Conservation (phyloP, 2,888 invertebrate genomes). For the Itoplectis maculator region DNA sequence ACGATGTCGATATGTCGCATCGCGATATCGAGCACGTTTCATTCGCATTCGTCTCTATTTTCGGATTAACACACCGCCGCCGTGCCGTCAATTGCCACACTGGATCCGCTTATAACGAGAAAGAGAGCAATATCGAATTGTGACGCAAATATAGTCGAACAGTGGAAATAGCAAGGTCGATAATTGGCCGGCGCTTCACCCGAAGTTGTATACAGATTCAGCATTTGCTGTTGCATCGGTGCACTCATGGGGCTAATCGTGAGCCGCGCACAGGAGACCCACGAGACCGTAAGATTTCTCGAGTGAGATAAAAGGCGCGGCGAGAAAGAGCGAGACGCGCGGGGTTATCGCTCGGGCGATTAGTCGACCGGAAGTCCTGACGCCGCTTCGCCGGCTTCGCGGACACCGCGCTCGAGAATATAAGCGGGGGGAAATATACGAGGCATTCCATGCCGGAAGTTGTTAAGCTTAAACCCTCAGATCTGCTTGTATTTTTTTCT, state of each 20-base stretch:
- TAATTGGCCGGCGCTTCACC: not conserved
- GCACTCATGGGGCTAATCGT: too few species aligned
- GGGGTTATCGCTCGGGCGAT: not conserved
- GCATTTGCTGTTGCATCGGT: too few species aligned
- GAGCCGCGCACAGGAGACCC: too few species aligned
- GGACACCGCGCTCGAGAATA: slow-evolving; percentile 18
- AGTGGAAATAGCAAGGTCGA: not conserved
- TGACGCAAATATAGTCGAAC: not conserved
- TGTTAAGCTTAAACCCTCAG: too few species aligned
- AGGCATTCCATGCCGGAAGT: too few species aligned
- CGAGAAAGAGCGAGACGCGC: not conserved
- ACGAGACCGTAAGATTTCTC: too few species aligned
- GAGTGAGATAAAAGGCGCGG: not conserved
- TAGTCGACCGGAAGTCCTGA: slow-evolving; percentile 54
- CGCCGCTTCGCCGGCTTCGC: slow-evolving; percentile 63
- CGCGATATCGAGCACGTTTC: too few species aligned
- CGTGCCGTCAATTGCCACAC: not conserved
- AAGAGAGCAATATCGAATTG: not conserved
- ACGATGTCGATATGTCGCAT: not conserved
- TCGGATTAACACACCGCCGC: slow-evolving; percentile 8
- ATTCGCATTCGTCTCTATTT: slow-evolving; percentile 1
- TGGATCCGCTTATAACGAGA: not conserved
- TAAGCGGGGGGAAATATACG: too few species aligned
- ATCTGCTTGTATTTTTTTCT: too few species aligned
- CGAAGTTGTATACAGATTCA: too few species aligned